Conservation (phyloP, 2,888 invertebrate species). For the Branchinecta sandiegonensis region DNA sequence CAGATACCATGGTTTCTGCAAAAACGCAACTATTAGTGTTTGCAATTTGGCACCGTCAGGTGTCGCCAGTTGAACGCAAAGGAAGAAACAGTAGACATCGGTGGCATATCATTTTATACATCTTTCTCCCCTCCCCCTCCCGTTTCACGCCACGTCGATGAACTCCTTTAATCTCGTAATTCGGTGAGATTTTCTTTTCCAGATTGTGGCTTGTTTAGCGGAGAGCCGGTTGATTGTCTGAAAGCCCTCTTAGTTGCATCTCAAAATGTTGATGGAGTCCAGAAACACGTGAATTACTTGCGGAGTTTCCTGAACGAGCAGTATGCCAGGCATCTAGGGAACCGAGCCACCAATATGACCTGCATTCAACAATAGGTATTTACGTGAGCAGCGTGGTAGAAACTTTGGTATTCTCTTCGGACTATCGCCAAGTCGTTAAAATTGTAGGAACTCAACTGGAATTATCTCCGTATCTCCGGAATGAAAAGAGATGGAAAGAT, state of each 20-base stretch:
- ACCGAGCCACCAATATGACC: not conserved
- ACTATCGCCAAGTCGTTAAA: too few relatives aligned
- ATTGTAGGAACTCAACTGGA: too few relatives aligned
- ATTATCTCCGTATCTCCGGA: too few relatives aligned
- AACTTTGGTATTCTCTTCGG: too few relatives aligned
- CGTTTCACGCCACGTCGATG: not conserved
- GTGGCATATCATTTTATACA: not conserved
- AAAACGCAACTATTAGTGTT: too few relatives aligned
- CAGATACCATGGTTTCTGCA: too few relatives aligned
- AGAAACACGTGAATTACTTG: not conserved
- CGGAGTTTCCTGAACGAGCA: not conserved
- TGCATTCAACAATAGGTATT: not conserved
- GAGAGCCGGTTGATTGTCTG: conserved; percentile 12
- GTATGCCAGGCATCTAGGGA: not conserved
- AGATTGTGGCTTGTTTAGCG: not conserved
- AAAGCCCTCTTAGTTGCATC: not conserved
- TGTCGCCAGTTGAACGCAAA: too few relatives aligned
- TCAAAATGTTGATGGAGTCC: not conserved
- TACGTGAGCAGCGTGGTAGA: too few relatives aligned
- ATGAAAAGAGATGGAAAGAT: too few relatives aligned
- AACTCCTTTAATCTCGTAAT: not conserved
- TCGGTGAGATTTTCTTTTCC: not conserved
- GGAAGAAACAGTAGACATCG: too few relatives aligned
- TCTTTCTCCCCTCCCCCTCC: not conserved
- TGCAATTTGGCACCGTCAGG: too few relatives aligned